Evolutionary conservation across 2,797 vertebrate species (phyloP), one percentile per base, ranked within the genome.

Genomic region (Alosa sapidissima): DNA sequence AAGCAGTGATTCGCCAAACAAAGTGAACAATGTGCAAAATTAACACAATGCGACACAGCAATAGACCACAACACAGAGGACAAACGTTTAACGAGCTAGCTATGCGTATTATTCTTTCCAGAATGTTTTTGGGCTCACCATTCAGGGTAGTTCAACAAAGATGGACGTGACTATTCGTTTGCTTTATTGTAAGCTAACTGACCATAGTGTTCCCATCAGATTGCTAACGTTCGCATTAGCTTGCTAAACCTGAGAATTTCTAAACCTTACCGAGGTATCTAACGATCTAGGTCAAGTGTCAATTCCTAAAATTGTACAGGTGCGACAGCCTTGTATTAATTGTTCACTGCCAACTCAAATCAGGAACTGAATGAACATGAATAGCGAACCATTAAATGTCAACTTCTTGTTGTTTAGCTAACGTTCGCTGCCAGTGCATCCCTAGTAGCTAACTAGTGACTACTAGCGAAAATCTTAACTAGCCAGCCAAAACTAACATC

Each of bases 61-160:
- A 7, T 45, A 78, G 36, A 78, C 16, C 72, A 47, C 72, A 47
- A 47, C 72, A 78, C 72, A 78, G 72, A 24, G 72, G 36, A 16
- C 41, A 78, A 19, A 45, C 36, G 45, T 78, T 78, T 45, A 47
- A 78, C 68, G 14, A 78, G 72, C 72, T 45, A 45, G 72, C 72
- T 78, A 21, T 45, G 36, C 36, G 41, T 47, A 47, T 78, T 47
- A 45, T 78, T 47, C 72, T 78, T 78, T 78, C 72, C 36, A 78
- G 72, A 78, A 78, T 78, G 72, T 78, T 16, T 78, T 47, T 41
- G 16, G 36, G 72, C 41, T 78, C 16, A 78, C 72, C 72, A 78
- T 78, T 78, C 72, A 78, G 41, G 41, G 41, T 78, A 47, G 72
- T 78, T 78, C 78, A 24, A 78, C 72, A 78, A 78, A 78, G 72